A percentile compares a stretch with the other conserved stretches of the same genome.
phyloP scores from a whole-genome alignment of 1,140 invertebrate genomes.

The Popillia japonica region DNA sequence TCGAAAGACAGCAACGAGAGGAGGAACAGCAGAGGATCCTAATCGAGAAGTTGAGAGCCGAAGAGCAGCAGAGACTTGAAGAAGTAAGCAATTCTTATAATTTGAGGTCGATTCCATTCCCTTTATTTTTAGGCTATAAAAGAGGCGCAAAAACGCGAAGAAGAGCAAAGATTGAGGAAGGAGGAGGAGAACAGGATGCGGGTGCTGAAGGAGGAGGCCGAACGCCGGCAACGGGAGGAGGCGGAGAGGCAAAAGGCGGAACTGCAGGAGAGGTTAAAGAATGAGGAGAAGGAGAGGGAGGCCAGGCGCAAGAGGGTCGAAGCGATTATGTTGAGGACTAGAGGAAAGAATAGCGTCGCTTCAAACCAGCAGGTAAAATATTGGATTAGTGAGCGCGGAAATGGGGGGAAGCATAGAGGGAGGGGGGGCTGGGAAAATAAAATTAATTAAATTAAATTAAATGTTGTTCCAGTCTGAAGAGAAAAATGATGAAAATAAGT shows the following conservation, averaged over 20 bases:
- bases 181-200: constrained; percentile 76
- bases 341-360: constrained; percentile 66
- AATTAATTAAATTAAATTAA: not conserved
- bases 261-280: constrained; percentile 76
- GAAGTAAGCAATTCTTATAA: constrained; percentile 57
- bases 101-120: not conserved
- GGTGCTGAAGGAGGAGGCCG: constrained; percentile 79
- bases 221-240: constrained; percentile 78
- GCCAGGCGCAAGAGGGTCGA: constrained; percentile 80
- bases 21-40: constrained; percentile 81
- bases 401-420: too few species aligned
- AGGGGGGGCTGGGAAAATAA: too few species aligned
- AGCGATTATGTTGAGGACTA: constrained; percentile 83
- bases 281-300: constrained; percentile 82
- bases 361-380: constrained; percentile 58
- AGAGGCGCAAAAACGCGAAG: constrained; percentile 70
- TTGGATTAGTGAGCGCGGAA: too few species aligned
- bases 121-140: constrained; percentile 56
- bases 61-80: constrained; percentile 79
- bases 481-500: constrained; percentile 58
- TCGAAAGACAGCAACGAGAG: constrained; percentile 77
- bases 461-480: constrained; percentile 52
- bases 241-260: constrained; percentile 79
- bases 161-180: constrained; percentile 68
- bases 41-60: constrained; percentile 77